Percentiles rank a stretch among this genome's conserved stretches.
phyloP scores from a whole-genome alignment of 2,888 invertebrate genomes.

The Brachyptera risi region DNA sequence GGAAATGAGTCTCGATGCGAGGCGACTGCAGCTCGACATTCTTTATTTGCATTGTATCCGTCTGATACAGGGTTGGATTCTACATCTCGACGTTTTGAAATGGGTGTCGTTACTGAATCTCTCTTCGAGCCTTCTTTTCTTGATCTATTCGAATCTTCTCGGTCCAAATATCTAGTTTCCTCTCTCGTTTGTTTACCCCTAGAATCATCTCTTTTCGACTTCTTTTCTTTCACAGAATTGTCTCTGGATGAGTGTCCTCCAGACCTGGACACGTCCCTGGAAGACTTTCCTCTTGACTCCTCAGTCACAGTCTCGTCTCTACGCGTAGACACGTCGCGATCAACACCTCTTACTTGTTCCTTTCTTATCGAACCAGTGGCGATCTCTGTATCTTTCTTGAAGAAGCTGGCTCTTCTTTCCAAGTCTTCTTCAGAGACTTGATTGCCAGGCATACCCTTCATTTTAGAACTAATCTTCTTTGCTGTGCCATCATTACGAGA shows the following conservation, averaged over 20 bases:
- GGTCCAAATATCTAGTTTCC: too few species aligned
- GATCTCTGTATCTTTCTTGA: background rate
- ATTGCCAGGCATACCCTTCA: background rate
- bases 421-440: background rate
- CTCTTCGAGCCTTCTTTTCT: background rate
- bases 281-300: background rate
- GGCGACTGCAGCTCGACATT: too few species aligned
- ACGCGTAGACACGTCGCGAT: background rate
- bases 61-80: too few species aligned
- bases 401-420: conserved; percentile 1
- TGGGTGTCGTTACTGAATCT: too few species aligned
- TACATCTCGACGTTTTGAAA: too few species aligned
- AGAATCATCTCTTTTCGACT: background rate
- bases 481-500: background rate
- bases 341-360: background rate
- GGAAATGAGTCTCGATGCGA: too few species aligned
- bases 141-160: background rate
- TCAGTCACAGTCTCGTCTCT: background rate
- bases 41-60: too few species aligned
- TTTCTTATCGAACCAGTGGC: background rate
- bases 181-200: background rate
- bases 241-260: too few species aligned
- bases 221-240: too few species aligned
- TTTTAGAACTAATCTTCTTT: background rate
- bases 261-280: background rate